Evolutionary conservation across 2,888 invertebrate genomes (phyloP).

Genomic region (Lymantria dispar): DNA sequence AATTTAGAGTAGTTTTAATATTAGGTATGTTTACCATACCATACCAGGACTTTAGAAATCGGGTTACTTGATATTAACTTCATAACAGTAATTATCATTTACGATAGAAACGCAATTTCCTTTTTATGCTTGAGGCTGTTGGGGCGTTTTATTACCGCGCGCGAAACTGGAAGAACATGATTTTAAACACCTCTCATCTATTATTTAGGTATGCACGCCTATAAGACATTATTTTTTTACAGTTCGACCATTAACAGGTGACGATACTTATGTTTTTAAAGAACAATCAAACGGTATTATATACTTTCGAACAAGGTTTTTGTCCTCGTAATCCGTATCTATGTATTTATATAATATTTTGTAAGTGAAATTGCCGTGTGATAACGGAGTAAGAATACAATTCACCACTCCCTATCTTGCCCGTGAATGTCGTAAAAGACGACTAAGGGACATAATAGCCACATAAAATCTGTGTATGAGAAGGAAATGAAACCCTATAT

Average conservation of each 20-base stretch:
- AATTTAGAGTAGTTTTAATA: conserved; percentile 12
- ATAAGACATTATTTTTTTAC: conserved; percentile 8
- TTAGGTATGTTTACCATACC: not conserved
- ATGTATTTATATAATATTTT: too few species aligned
- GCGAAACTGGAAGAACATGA: conserved; percentile 26
- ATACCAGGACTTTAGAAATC: conserved; percentile 43
- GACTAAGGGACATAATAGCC: too few species aligned
- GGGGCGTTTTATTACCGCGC: conserved; percentile 29
- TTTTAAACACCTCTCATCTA: conserved; percentile 17
- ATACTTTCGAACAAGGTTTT: not conserved
- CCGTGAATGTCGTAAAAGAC: too few species aligned
- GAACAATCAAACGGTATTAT: not conserved
- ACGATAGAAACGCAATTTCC: conserved; percentile 55
- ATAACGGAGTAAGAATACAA: too few species aligned
- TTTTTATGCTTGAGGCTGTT: conserved; percentile 34
- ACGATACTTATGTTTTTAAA: not conserved
- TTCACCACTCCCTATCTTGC: too few species aligned
- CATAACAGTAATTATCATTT: conserved; percentile 51
- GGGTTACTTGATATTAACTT: conserved; percentile 37
- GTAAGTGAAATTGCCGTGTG: too few species aligned
- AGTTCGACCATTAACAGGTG: not conserved
- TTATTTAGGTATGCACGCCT: conserved; percentile 7
- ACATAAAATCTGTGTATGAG: too few species aligned
- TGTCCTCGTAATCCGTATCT: too few species aligned
- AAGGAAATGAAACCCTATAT: too few species aligned